A percentile compares a stretch with the other conserved stretches of the same genome.
phyloP scores from a whole-genome alignment of 2,113 vertebrate genomes.

The Rhinolophus ferrumequinum region DNA sequence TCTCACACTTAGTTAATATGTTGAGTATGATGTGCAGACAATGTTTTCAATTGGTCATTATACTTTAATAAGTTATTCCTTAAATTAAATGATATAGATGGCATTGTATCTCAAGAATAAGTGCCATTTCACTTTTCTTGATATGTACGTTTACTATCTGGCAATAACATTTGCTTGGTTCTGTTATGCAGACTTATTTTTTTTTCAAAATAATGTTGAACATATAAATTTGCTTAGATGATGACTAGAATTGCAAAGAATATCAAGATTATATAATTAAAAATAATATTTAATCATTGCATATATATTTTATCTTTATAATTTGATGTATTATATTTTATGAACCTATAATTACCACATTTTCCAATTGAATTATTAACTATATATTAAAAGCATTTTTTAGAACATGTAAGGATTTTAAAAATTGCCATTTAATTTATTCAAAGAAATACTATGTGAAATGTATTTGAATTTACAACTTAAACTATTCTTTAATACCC shows the following conservation, averaged over 20 bases:
- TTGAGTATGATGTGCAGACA: not conserved
- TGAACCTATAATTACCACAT: conserved; percentile 19
- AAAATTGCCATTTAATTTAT: not conserved
- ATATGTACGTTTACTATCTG: conserved; percentile 61
- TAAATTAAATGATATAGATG: not conserved
- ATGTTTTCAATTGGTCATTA: not conserved
- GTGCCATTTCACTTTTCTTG: not conserved
- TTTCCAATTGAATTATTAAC: conserved; percentile 39
- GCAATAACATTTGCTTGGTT: conserved; percentile 73
- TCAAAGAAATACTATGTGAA: not conserved
- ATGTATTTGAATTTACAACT: not conserved
- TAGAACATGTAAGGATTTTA: not conserved
- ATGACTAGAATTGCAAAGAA: not conserved
- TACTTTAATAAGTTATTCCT: not conserved
- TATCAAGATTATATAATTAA: conserved; percentile 75
- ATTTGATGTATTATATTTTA: conserved; percentile 59
- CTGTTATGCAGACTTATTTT: conserved; percentile 74
- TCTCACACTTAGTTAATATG: not conserved
- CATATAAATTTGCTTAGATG: conserved; percentile 49
- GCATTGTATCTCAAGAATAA: not conserved
- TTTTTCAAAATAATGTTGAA: conserved; percentile 72
- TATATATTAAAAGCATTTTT: not conserved
- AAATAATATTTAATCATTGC: conserved; percentile 71
- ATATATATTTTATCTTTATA: conserved; percentile 61
- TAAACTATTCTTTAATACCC: not conserved